Evolutionary conservation across 2,888 invertebrate genomes (phyloP).

Genomic region (Rhimphoctona megacephalus): DNA sequence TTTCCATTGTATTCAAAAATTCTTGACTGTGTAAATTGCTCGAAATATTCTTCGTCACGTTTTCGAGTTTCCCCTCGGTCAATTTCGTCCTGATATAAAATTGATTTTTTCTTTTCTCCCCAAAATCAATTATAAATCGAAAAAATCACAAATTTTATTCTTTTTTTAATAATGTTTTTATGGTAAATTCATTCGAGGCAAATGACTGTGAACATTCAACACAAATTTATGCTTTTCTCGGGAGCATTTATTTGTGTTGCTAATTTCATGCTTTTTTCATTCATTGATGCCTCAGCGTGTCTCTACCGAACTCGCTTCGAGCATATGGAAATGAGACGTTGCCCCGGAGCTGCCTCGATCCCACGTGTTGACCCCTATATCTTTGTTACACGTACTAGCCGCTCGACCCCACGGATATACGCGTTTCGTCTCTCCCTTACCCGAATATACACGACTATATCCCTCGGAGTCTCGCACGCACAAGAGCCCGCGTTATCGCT

Average conservation of each 20-base stretch:
- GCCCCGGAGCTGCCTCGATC: slow-evolving; percentile 65
- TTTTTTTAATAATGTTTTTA: no score
- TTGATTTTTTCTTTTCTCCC: no score
- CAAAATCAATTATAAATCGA: neutral
- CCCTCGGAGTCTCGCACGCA: neutral
- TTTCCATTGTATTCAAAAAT: slow-evolving; percentile 68
- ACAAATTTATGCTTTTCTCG: neutral
- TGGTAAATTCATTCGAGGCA: no score
- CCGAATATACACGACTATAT: neutral
- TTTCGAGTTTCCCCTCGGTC: neutral
- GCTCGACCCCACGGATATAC: slow-evolving; percentile 67
- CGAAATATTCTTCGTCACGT: slow-evolving; percentile 13
- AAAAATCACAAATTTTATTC: neutral
- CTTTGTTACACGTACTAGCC: slow-evolving; percentile 71
- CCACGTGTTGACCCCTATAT: slow-evolving; percentile 76
- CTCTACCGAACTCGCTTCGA: slow-evolving; percentile 68
- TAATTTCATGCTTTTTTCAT: neutral
- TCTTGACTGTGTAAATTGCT: slow-evolving; percentile 28
- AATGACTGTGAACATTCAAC: neutral
- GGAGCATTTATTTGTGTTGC: neutral
- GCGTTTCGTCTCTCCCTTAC: slow-evolving; percentile 16
- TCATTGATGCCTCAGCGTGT: neutral
- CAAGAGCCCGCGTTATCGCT: slow-evolving; percentile 5
- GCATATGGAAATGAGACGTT: slow-evolving; percentile 73
- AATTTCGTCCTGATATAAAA: neutral